Evolutionary conservation across 2,888 invertebrate genomes (phyloP).

Genomic region (Trilocha varians): DNA sequence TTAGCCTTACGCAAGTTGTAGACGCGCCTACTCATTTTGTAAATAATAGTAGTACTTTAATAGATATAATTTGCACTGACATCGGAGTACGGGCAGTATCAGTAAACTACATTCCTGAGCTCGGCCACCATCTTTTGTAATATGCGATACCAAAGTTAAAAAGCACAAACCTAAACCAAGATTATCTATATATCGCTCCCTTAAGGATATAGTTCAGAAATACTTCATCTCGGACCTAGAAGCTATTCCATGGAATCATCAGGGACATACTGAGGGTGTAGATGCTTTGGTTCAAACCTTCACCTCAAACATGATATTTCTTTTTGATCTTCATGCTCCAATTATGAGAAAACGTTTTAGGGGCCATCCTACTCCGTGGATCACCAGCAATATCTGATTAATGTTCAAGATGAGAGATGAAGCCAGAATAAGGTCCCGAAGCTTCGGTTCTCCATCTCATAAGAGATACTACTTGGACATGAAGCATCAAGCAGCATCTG

Average conservation of each 20-base stretch:
- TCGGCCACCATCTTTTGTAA: conserved; percentile 1
- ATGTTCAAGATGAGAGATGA: conserved; percentile 3
- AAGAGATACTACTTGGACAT: conserved; percentile 3
- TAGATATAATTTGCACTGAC: conserved; percentile 5
- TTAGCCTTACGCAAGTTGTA: no score
- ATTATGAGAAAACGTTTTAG: background rate
- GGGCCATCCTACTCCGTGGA: conserved; percentile 2
- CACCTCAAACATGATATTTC: background rate
- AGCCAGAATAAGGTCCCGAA: background rate
- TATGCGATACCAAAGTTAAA: background rate
- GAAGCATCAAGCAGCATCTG: conserved; percentile 1
- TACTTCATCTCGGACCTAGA: background rate
- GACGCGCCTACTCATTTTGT: no score
- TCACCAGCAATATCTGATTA: conserved; percentile 3
- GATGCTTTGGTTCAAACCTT: conserved; percentile 4
- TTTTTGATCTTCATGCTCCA: conserved; percentile 5
- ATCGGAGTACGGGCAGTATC: background rate
- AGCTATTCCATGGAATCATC: background rate
- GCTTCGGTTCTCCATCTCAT: background rate
- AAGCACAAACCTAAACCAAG: background rate
- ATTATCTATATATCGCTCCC: background rate
- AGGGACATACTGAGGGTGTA: background rate
- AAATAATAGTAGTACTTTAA: no score
- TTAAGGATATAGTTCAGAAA: background rate
- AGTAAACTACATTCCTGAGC: background rate